Conservation (phyloP, 2,888 invertebrate species). For the Agrilus mali region DNA sequence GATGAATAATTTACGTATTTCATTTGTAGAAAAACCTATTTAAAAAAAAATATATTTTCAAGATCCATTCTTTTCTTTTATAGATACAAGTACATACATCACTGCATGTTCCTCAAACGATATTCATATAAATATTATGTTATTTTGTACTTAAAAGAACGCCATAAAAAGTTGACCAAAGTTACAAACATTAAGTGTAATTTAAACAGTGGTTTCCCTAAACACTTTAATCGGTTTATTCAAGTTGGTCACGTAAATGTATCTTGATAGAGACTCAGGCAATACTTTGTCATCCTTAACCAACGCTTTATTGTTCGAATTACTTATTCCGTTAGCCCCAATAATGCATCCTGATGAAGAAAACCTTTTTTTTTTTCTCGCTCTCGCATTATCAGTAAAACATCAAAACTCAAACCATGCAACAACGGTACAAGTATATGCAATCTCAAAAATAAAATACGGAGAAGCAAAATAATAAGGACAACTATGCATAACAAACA, state of each 20-base stretch:
- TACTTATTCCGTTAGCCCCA: not conserved
- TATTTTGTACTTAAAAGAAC: too few species aligned
- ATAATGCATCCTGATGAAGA: not conserved
- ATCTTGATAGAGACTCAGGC: conserved; percentile 22
- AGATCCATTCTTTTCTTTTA: too few species aligned
- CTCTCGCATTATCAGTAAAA: not conserved
- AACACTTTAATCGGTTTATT: conserved; percentile 33
- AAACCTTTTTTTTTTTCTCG: too few species aligned
- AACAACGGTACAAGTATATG: not conserved
- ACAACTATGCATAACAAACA: not conserved
- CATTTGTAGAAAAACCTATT: too few species aligned
- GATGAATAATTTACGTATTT: too few species aligned
- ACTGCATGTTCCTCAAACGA: too few species aligned
- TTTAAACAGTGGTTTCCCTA: conserved; percentile 33
- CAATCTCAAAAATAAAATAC: not conserved
- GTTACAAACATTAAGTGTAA: not conserved
- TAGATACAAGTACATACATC: too few species aligned
- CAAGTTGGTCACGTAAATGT: conserved; percentile 32
- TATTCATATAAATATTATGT: too few species aligned
- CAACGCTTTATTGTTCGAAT: not conserved
- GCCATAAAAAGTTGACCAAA: too few species aligned
- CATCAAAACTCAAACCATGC: conserved; percentile 1
- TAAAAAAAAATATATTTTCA: too few species aligned
- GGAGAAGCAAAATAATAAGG: not conserved
- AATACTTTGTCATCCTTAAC: conserved; percentile 22